Evolutionary conservation across 2,113 vertebrate genomes (phyloP), one percentile per base, ranked within the genome.

Genomic region (Maccullochella peelii): DNA sequence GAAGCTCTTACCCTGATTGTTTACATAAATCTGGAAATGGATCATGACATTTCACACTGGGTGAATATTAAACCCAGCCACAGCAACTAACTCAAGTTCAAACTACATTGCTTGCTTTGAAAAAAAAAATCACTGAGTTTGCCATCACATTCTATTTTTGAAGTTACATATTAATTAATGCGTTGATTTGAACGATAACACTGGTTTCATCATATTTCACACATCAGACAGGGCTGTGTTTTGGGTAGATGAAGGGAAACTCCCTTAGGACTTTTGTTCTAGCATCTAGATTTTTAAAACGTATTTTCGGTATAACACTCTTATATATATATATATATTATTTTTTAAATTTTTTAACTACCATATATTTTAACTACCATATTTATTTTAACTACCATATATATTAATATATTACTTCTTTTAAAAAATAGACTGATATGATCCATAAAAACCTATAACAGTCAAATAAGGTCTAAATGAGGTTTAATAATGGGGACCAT

Each of bases 1-100:
- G 68, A 77, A 83, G 84, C 90, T 88, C 79, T 91, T 88, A 77
- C 42, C 55, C 73, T 85, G 81, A 89, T 89, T 92, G 86, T 87
- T 86, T 63, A 78, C 80, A 86, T 91, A 84, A 89, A 92, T 91
- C 80, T 75, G 50, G 55, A 68, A 78, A 55, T 65, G 49, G 21
- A 58, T 80, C 9, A 16, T 83, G 77, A 47, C 73, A 78, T 85
- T 88, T 86, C 58, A 83, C 27, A 65, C 63, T 27, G 59, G 63
- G 40, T 72, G 72, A 88, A 90, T 84, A 88, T 86, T 49, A 82
- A 83, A 82, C 44, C 57, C 15, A 23, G 62, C 23, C 58, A 65
- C 67, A 67, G 57, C 52, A 73, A 61, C 36, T 40, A 72, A 72
- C 30, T 85, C 27, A 33, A 59, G 50, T 74, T 63, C 16, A 79